A percentile compares a stretch with the other conserved stretches of the same genome.
Evolutionary conservation across 2,888 invertebrate genomes (phyloP).

Genomic region (Caenorhabditis sp.): DNA sequence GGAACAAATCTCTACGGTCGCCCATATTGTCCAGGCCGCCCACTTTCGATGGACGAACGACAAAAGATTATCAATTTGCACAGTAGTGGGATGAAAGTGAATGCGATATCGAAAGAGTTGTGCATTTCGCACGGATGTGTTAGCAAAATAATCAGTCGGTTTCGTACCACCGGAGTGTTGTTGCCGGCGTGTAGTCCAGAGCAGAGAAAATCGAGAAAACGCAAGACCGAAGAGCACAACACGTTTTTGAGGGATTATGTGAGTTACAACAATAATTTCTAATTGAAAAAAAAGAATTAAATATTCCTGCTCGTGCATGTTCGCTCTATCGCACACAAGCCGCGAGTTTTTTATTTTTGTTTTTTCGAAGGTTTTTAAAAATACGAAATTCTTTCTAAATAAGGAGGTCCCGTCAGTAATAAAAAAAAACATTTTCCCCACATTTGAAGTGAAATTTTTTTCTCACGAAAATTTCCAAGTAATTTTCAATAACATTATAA

Average conservation of each 20-base stretch:
- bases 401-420: too few relatives aligned
- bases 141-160: conserved; percentile 68
- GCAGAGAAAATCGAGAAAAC: conserved; percentile 51
- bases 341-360: too few relatives aligned
- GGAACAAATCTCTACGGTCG: conserved; percentile 69
- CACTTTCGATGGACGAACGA: conserved; percentile 67
- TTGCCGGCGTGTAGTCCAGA: conserved; percentile 67
- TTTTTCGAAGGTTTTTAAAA: too few relatives aligned
- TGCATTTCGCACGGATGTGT: conserved; percentile 70
- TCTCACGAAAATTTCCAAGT: too few relatives aligned
- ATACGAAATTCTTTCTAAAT: too few relatives aligned
- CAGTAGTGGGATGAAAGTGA: conserved; percentile 68
- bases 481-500: too few relatives aligned
- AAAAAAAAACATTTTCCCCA: too few relatives aligned
- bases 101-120: conserved; percentile 67
- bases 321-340: too few relatives aligned
- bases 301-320: too few relatives aligned
- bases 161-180: conserved; percentile 65
- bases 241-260: conserved; percentile 11
- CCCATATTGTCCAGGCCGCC: conserved; percentile 68
- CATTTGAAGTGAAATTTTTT: too few relatives aligned
- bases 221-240: conserved; percentile 21
- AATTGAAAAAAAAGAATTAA: too few relatives aligned
- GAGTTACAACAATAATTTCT: conserved; percentile 18
- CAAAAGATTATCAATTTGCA: conserved; percentile 64